Evolutionary conservation across 2,888 invertebrate genomes (phyloP), one percentile per base, ranked within the genome.

Genomic region (Rosalia funebris): DNA sequence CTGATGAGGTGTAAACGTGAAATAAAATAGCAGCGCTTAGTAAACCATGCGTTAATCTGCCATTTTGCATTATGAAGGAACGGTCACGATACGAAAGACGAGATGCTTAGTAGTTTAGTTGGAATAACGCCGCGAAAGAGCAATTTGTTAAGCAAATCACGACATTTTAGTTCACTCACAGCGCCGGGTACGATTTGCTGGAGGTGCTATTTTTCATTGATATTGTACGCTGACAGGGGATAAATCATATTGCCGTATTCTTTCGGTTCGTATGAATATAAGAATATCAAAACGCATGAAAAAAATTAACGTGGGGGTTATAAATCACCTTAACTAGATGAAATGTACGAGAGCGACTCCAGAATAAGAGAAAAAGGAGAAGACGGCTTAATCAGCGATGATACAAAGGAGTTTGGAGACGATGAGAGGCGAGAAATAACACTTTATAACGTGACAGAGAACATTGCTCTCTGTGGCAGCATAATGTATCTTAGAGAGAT

Each of bases 111-210:
- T 32, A 31, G 32, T 53, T 53, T 53, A 41, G 53, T 15, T 5
- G 16, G 31, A 14, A 41, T 16, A 42, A 25, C 9, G 53, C 42
- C 9, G 31, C 25, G 32, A 42, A 42, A 31, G 32, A 16, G 53
- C 53, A 42, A 42, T 53, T 42, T 53, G 41, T 53, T 53, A 41
- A 16, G 50, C 50, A 50, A 53, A 53, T 53, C 41, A 42, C 42
- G 16, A 42, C 50, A 14, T 50, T 50, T 50, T 14, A 12, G 25
- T 31, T 15, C 50, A 39, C 37, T 50, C 39, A 25, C 25, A 17
- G 16, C 32, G 34, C 12, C n/a, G 41, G 53, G 41, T 53, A 31
- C 41, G 42, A 53, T 53, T 42, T 53, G 41, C 25, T 41, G n/a
- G 16, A 20, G 42, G 32, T 32, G 53, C 42, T 10, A 53, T 53